Conservation (phyloP, 2,888 invertebrate genomes). For the Andrena fulva region DNA sequence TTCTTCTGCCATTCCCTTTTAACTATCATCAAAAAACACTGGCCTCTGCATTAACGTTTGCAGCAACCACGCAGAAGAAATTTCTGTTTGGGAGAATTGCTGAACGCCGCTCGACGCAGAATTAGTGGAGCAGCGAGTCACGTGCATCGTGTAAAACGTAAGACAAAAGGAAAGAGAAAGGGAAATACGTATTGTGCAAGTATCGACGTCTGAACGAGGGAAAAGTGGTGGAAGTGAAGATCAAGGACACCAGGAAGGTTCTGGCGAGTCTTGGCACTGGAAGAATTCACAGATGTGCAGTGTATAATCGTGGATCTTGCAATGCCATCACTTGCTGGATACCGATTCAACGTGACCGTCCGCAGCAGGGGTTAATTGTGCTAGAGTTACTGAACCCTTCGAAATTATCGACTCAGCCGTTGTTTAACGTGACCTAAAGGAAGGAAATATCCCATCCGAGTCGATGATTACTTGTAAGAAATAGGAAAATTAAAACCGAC, state of each 20-base stretch:
- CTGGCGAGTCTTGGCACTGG: constrained; percentile 85
- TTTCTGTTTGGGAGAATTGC: neutral
- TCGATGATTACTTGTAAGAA: too few species aligned
- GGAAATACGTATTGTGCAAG: constrained; percentile 19
- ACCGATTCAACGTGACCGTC: constrained; percentile 73
- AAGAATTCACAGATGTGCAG: constrained; percentile 85
- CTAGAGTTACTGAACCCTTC: neutral
- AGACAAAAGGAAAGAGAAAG: constrained; percentile 35
- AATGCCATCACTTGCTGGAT: constrained; percentile 85
- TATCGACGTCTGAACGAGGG: constrained; percentile 3
- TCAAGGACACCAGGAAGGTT: constrained; percentile 68
- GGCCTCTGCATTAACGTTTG: neutral
- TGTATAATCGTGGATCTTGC: constrained; percentile 85
- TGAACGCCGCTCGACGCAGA: neutral
- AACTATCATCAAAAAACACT: neutral
- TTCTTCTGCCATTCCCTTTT: neutral
- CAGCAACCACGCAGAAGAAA: neutral
- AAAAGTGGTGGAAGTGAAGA: constrained; percentile 39
- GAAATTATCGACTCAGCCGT: neutral
- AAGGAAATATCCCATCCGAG: neutral
- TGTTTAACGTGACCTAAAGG: neutral
- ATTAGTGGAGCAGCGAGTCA: neutral
- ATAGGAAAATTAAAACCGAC: too few species aligned
- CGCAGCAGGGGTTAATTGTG: neutral
- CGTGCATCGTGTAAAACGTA: constrained; percentile 10